These are phyloP conservation scores for Drosophila cognata DNA, from an alignment of 2,888 invertebrate species.

Conservation along the genomic window DNA sequence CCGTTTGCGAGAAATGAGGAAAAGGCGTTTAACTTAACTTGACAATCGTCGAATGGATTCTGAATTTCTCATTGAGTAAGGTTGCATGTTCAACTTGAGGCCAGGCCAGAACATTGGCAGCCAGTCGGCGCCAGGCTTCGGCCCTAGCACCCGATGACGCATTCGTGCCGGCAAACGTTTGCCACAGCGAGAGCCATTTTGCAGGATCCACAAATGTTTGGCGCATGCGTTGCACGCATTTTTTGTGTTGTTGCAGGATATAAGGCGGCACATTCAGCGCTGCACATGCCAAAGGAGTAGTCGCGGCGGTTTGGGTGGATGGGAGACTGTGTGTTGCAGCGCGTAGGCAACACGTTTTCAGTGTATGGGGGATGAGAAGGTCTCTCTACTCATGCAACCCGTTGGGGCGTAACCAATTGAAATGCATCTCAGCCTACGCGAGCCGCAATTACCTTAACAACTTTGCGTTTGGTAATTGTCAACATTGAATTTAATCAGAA, in stretches of 20 bases:
- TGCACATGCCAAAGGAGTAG: constrained; percentile 44
- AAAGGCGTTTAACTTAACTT: constrained; percentile 80
- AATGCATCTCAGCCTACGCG: constrained; percentile 71
- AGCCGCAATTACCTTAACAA: constrained; percentile 72
- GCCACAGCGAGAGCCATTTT: constrained; percentile 17
- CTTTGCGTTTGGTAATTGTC: constrained; percentile 66
- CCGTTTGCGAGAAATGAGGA: constrained; percentile 68
- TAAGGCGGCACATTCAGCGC: constrained; percentile 53
- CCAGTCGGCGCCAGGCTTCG: constrained; percentile 50
- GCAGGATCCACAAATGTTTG: constrained; percentile 67
- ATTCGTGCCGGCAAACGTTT: constrained; percentile 59
- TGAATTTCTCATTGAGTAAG: constrained; percentile 83
- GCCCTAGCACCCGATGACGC: constrained; percentile 39
- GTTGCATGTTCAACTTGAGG: constrained; percentile 64
- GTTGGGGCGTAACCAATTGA: constrained; percentile 60
- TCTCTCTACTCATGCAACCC: constrained; percentile 4
- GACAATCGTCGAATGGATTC: constrained; percentile 83
- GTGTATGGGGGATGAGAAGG: not conserved
- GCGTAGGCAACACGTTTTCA: constrained; percentile 23
- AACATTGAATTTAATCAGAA: constrained; percentile 74
- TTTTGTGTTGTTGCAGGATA: constrained; percentile 40
- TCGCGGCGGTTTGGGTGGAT: not conserved
- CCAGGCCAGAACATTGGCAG: constrained; percentile 30
- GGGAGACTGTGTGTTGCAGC: not conserved
- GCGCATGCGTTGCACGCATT: constrained; percentile 66